A percentile compares a stretch with the other conserved stretches of the same genome.
Conservation (phyloP, 2,888 invertebrate species). For the Microctonus aethiopoides region DNA sequence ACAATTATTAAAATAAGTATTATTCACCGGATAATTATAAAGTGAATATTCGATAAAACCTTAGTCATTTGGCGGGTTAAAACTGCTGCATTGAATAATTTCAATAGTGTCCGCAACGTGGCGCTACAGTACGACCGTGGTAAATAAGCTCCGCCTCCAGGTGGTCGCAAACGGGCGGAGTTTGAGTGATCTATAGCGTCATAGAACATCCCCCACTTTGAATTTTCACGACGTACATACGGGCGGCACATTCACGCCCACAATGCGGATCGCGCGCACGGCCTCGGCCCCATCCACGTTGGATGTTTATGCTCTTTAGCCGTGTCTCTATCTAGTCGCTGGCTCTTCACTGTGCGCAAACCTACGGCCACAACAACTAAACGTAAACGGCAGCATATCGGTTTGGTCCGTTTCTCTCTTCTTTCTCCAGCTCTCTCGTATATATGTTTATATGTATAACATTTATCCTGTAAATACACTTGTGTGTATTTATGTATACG, state of each 20-base stretch:
- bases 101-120: constrained; percentile 45
- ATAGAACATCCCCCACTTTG: constrained; percentile 62
- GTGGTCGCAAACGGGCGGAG: constrained; percentile 55
- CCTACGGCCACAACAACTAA: constrained; percentile 27
- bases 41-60: neutral
- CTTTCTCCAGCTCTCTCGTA: constrained; percentile 25
- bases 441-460: no score
- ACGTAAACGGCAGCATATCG: constrained; percentile 35
- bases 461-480: no score
- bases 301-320: constrained; percentile 62
- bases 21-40: neutral
- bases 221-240: constrained; percentile 44
- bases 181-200: constrained; percentile 66
- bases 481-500: neutral
- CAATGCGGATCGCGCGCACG: constrained; percentile 58
- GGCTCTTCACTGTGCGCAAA: constrained; percentile 37
- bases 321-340: constrained; percentile 62
- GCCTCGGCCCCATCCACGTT: constrained; percentile 37
- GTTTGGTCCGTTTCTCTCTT: constrained; percentile 30
- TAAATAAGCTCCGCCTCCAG: constrained; percentile 47
- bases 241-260: constrained; percentile 60
- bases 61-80: constrained; percentile 30
- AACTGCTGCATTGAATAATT: constrained; percentile 33
- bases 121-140: constrained; percentile 52
- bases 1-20: neutral